A percentile compares a stretch with the other conserved stretches of the same genome.
phyloP scores from a whole-genome alignment of 1,140 invertebrate species.

The Zeugodacus cucurbitae region DNA sequence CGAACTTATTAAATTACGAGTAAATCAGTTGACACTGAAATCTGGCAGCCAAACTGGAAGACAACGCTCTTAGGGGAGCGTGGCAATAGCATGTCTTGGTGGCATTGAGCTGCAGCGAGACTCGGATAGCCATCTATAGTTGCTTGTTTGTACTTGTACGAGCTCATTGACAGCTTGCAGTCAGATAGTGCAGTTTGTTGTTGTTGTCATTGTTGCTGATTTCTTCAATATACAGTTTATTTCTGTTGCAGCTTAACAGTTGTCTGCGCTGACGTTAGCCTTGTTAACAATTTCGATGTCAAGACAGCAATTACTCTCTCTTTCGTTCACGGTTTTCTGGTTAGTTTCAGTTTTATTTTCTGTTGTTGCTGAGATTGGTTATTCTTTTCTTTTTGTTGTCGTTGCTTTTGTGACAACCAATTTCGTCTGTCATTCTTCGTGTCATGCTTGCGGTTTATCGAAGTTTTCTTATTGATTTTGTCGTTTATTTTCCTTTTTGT shows the following conservation, averaged over 20 bases:
- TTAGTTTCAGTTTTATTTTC: not conserved
- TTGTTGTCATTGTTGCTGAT: not conserved
- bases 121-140: not conserved
- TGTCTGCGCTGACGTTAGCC: not conserved
- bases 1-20: conserved; percentile 26
- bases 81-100: not conserved
- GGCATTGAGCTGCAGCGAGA: not conserved
- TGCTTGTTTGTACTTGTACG: not conserved
- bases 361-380: not conserved
- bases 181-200: not conserved
- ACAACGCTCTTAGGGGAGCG: not conserved
- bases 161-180: not conserved
- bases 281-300: conserved; percentile 24
- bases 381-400: not conserved
- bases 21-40: conserved; percentile 17
- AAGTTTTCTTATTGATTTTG: conserved; percentile 11
- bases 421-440: not conserved
- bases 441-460: not conserved
- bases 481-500: not conserved
- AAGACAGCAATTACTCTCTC: conserved; percentile 34
- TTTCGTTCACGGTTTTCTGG: not conserved
- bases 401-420: not conserved
- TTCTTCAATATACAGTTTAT: not conserved
- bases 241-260: not conserved
- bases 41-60: not conserved